Conservation (phyloP, 2,113 vertebrate species). For the Plestiodon gilberti region DNA sequence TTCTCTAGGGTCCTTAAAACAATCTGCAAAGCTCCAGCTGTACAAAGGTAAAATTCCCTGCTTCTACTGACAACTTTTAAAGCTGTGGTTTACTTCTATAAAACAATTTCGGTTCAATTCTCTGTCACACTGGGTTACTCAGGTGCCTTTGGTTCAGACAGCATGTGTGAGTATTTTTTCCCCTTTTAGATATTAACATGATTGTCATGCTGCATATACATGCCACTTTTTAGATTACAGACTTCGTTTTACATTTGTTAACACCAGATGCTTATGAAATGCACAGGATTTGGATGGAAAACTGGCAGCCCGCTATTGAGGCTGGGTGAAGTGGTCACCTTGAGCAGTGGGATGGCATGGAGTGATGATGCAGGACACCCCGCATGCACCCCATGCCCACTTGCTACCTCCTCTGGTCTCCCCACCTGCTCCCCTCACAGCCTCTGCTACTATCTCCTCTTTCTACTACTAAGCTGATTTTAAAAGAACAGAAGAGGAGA, state of each 20-base stretch:
- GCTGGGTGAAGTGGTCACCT: too few species aligned
- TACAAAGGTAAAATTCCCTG: constrained; percentile 55
- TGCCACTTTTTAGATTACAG: background rate
- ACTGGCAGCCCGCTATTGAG: too few species aligned
- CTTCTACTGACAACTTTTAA: background rate
- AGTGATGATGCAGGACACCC: too few species aligned
- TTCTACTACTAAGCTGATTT: too few species aligned
- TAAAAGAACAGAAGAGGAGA: too few species aligned
- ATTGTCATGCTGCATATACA: background rate
- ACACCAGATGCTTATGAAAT: background rate
- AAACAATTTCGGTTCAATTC: background rate
- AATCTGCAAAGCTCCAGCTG: constrained; percentile 66
- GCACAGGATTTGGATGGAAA: background rate
- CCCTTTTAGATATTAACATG: background rate
- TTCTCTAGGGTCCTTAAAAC: constrained; percentile 75
- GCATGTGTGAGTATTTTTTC: too few species aligned
- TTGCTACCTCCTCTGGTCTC: too few species aligned
- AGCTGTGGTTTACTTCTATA: background rate
- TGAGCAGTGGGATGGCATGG: too few species aligned
- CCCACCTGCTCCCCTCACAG: too few species aligned
- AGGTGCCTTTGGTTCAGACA: background rate
- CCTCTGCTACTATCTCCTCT: too few species aligned
- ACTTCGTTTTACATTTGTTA: background rate
- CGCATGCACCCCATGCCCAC: too few species aligned
- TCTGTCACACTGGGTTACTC: background rate